phyloP scores from a whole-genome alignment of 2,113 vertebrate species.

The Mastomys natalensis region DNA sequence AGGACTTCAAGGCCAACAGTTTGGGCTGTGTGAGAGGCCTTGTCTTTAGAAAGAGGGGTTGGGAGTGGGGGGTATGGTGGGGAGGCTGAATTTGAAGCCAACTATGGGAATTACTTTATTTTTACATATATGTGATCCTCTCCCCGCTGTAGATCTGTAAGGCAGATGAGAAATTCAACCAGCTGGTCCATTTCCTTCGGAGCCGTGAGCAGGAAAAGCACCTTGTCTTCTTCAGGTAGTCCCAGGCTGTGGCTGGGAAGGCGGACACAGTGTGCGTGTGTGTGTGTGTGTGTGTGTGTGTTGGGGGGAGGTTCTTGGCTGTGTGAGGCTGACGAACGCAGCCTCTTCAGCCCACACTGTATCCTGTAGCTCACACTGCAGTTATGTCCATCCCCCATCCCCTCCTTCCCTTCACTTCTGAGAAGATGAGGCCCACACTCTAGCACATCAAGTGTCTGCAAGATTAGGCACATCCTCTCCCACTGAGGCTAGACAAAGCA shows the following conservation, averaged over 20 bases:
- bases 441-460: no score
- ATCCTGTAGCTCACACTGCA: background rate
- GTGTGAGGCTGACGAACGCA: background rate
- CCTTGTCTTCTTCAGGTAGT: constrained; percentile 97
- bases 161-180: constrained; percentile 96
- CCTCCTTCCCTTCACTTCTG: no score
- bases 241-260: background rate
- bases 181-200: constrained; percentile 94
- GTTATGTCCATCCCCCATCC: no score
- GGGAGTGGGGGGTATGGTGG: background rate
- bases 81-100: background rate
- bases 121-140: background rate
- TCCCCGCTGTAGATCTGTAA: constrained; percentile 89
- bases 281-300: no score
- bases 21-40: background rate
- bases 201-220: constrained; percentile 95
- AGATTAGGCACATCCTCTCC: no score
- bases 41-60: background rate
- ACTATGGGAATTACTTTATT: background rate
- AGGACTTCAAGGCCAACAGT: background rate
- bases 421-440: no score
- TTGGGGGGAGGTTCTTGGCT: background rate
- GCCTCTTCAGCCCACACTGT: background rate
- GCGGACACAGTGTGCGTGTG: rapidly evolving
- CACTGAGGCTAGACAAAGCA: no score